Base-by-base conservation (phyloP, 2,113 vertebrate species). In the Podarcis raffonei region DNA sequence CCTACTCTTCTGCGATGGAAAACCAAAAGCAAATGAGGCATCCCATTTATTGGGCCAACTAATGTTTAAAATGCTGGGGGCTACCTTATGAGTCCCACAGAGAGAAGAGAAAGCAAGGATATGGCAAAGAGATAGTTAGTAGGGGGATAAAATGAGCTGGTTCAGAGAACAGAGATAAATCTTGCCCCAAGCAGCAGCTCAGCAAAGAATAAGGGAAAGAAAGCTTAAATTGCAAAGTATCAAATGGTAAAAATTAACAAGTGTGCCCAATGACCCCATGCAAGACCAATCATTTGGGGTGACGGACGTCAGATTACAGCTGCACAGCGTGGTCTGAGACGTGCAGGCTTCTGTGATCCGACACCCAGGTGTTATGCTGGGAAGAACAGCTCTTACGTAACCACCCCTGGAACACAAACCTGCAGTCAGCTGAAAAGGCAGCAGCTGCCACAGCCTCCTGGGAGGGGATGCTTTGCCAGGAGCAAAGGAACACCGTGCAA, bases 321-420 rank as follows among this genome's bases (percentile, higher is more conserved):
- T 37, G 16, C 66, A 9, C 12, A 15, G n/a, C 3, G n/a, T 1
- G 4, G 11, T 1, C 25, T 9, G 5, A 12, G 48, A 13, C 0
- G 27, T 3, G 5, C 23, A 3, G 6, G 66, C 30, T 8, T 25
- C 72, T n/a, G 59, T n/a, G 2, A 25, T 15, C 71, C 3, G 25
- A 25, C 12, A 2, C 35, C 66, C 68, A 81, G 8, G 25, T 27
- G 65, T 23, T 81, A 18, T 1, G 62, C 18, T 16, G 42, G 18
- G 22, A 23, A 75, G 53, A 65, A 65, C 16, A 48, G 42, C 23
- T 12, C 59, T 77, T 57, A 59, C 5, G 65, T 89, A 57, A 79
- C 82, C 42, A 65, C 22, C 13, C 48, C n/a, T 35, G 5, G 66
- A 37, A 68, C 35, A 77, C 20, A 53, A 18, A 32, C 25, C 32